A percentile compares a stretch with the other conserved stretches of the same genome.
These are phyloP conservation scores for Epinotia nisella DNA, from an alignment of 2,888 invertebrate species.

Conservation along the genomic window DNA sequence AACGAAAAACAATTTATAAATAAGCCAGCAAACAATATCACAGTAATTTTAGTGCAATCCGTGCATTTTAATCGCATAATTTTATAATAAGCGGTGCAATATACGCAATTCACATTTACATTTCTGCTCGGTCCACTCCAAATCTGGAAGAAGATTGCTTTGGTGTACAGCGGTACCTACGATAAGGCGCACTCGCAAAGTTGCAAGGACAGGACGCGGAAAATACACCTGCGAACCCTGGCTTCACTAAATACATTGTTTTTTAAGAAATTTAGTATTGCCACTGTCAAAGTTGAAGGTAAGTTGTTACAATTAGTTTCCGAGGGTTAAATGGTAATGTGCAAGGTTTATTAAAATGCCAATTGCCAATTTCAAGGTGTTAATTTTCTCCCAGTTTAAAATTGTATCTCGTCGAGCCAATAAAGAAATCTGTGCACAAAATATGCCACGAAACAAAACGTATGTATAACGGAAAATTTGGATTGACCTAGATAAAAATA, in stretches of 20 bases:
- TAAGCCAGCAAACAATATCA: slow-evolving; percentile 77
- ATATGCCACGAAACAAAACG: slow-evolving; percentile 60
- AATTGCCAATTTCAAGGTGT: slow-evolving; percentile 55
- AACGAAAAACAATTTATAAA: slow-evolving; percentile 59
- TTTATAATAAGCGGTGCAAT: slow-evolving; percentile 81
- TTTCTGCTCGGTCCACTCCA: slow-evolving; percentile 35
- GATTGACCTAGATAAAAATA: slow-evolving; percentile 48
- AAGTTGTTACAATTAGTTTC: slow-evolving; percentile 55
- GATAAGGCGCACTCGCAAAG: slow-evolving; percentile 21
- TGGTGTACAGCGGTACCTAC: slow-evolving; percentile 27
- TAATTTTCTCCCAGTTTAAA: slow-evolving; percentile 51
- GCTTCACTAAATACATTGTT: slow-evolving; percentile 34
- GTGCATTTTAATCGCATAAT: slow-evolving; percentile 73
- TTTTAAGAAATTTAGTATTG: slow-evolving; percentile 58
- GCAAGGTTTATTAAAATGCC: slow-evolving; percentile 54
- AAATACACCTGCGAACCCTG: slow-evolving; percentile 33
- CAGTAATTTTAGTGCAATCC: slow-evolving; percentile 70
- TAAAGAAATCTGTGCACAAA: slow-evolving; percentile 58
- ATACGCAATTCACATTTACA: slow-evolving; percentile 64
- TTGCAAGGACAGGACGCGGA: slow-evolving; percentile 21
- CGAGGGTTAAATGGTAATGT: slow-evolving; percentile 55
- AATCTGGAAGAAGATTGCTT: slow-evolving; percentile 35
- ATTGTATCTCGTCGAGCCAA: slow-evolving; percentile 55
- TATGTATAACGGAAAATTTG: slow-evolving; percentile 47
- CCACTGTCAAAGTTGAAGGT: slow-evolving; percentile 50